These are phyloP conservation scores for Allygus modestus DNA, from an alignment of 2,888 invertebrate species.

Conservation along the genomic window DNA sequence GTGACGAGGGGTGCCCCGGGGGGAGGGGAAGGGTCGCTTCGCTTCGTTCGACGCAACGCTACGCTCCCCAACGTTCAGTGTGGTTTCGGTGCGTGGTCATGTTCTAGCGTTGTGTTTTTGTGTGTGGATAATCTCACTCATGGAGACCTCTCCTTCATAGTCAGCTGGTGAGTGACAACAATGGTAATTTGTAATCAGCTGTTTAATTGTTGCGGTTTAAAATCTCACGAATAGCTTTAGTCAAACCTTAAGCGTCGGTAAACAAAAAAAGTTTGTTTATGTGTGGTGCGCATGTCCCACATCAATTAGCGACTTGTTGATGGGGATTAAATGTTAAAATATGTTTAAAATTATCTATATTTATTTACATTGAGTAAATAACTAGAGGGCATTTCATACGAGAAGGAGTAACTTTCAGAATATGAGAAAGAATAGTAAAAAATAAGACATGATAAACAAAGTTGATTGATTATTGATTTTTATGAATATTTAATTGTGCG, in stretches of 20 bases:
- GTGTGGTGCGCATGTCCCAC: background rate
- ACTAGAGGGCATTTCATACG: too few species aligned
- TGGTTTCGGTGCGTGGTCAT: slow-evolving; percentile 12
- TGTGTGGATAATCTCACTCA: slow-evolving; percentile 1
- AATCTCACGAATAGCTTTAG: slow-evolving; percentile 5
- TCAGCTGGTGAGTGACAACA: slow-evolving; percentile 35
- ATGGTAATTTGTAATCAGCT: background rate
- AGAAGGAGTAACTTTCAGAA: too few species aligned
- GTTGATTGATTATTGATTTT: too few species aligned
- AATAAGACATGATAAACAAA: too few species aligned
- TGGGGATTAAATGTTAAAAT: background rate
- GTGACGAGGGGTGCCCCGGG: slow-evolving; percentile 1
- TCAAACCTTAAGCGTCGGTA: slow-evolving; percentile 3
- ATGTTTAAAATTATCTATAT: too few species aligned
- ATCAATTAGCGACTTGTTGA: slow-evolving; percentile 36
- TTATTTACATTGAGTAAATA: too few species aligned
- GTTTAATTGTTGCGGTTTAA: background rate
- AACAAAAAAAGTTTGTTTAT: slow-evolving; percentile 22
- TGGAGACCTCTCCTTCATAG: slow-evolving; percentile 39
- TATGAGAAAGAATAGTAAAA: too few species aligned
- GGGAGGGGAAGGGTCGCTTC: background rate
- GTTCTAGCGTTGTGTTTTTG: background rate
- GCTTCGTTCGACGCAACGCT: background rate
- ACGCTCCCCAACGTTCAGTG: slow-evolving; percentile 2
- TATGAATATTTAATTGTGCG: too few species aligned